phyloP scores from a whole-genome alignment of 2,113 vertebrate species.

The Struthidea cinerea region DNA sequence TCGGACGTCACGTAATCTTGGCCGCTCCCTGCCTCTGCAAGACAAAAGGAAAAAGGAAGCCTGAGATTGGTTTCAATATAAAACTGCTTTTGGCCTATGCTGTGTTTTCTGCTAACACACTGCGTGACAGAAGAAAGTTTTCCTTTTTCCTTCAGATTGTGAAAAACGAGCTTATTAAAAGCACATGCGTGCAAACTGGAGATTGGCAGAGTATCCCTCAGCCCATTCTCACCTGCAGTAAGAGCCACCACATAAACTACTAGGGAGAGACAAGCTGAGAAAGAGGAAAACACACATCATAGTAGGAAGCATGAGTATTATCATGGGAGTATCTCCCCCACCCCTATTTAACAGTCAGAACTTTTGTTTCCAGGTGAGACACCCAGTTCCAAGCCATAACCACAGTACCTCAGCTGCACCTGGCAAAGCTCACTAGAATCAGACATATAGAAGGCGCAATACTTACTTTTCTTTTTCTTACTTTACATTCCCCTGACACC shows the following conservation, averaged over 20 bases:
- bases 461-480: background rate
- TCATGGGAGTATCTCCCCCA: background rate
- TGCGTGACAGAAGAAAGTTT: background rate
- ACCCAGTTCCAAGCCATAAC: background rate
- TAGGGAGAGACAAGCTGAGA: background rate
- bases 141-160: background rate
- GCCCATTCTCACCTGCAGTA: accelerated
- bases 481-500: background rate
- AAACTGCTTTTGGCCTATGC: background rate
- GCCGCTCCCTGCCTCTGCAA: slow-evolving; percentile 82
- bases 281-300: background rate
- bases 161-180: background rate
- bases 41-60: background rate
- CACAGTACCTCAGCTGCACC: background rate
- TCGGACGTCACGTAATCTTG: slow-evolving; percentile 91
- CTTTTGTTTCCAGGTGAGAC: background rate
- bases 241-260: background rate
- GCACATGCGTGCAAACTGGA: background rate
- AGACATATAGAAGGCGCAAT: background rate
- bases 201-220: background rate
- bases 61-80: background rate
- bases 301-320: background rate
- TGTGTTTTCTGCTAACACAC: background rate
- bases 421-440: background rate
- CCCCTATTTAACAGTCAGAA: background rate